Conservation (phyloP, 1,140 invertebrate genomes). For the Apocrypta bakeri region DNA sequence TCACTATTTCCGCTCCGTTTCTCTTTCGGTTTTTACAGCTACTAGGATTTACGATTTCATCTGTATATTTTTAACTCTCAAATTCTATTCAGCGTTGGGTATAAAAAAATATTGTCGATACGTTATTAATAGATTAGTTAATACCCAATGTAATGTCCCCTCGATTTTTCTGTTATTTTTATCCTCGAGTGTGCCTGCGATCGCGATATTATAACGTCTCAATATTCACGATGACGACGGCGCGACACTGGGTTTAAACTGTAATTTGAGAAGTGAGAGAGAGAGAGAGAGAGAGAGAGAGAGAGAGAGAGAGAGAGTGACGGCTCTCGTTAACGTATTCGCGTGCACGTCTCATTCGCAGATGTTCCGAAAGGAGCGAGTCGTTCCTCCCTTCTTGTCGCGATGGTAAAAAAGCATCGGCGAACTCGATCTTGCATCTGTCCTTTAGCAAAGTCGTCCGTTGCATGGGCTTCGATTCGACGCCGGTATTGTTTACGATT, state of each 20-base stretch:
- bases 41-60: constrained; percentile 31
- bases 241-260: not conserved
- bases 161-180: constrained; percentile 5
- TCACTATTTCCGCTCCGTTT: constrained; percentile 26
- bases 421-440: constrained; percentile 59
- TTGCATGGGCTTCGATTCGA: constrained; percentile 13
- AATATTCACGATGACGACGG: not conserved
- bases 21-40: not conserved
- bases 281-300: too few species aligned
- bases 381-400: not conserved
- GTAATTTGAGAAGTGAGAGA: constrained; percentile 33
- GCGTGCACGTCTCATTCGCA: constrained; percentile 43
- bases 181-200: not conserved
- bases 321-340: constrained; percentile 33
- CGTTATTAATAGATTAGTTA: constrained; percentile 18
- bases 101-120: constrained; percentile 30
- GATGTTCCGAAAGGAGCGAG: constrained; percentile 32
- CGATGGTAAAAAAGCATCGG: constrained; percentile 26
- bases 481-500: constrained; percentile 69
- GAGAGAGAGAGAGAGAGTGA: too few species aligned
- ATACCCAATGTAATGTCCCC: not conserved
- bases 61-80: constrained; percentile 31
- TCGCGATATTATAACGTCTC: constrained; percentile 16
- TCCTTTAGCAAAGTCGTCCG: constrained; percentile 27
- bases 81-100: not conserved